Conservation (phyloP, 2,113 vertebrate species). For the Anthoscopus minutus region DNA sequence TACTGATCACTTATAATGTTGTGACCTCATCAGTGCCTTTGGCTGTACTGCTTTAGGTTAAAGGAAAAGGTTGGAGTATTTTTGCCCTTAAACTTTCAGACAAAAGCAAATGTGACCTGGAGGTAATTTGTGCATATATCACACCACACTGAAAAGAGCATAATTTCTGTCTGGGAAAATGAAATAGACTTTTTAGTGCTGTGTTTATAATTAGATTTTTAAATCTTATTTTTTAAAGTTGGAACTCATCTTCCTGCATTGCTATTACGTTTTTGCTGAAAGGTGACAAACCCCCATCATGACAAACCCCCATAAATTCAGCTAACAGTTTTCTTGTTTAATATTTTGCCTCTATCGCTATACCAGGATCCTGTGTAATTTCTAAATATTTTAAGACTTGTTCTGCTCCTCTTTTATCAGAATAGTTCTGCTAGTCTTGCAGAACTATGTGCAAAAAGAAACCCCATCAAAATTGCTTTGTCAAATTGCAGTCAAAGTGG, state of each 20-base stretch:
- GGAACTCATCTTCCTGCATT: not conserved
- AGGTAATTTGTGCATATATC: not conserved
- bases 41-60: slow-evolving; percentile 15
- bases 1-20: not conserved
- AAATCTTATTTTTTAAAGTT: not conserved
- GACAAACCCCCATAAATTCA: not conserved
- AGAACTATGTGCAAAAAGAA: not conserved
- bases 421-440: not conserved
- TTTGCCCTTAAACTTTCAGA: slow-evolving; percentile 29
- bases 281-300: not conserved
- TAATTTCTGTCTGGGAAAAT: not conserved
- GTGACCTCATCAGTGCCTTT: slow-evolving; percentile 45
- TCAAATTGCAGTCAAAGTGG: not conserved
- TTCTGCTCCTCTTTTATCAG: not conserved
- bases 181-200: not conserved
- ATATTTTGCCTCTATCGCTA: not conserved
- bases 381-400: not conserved
- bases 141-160: not conserved
- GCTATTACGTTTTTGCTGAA: not conserved
- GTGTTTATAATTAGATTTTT: slow-evolving; percentile 6
- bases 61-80: slow-evolving; percentile 3
- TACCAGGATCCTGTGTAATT: not conserved
- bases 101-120: slow-evolving; percentile 40
- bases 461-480: not conserved
- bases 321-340: not conserved